Base-by-base conservation (phyloP, 2,113 vertebrate species). In the Astatotilapia flaviijosephi region DNA sequence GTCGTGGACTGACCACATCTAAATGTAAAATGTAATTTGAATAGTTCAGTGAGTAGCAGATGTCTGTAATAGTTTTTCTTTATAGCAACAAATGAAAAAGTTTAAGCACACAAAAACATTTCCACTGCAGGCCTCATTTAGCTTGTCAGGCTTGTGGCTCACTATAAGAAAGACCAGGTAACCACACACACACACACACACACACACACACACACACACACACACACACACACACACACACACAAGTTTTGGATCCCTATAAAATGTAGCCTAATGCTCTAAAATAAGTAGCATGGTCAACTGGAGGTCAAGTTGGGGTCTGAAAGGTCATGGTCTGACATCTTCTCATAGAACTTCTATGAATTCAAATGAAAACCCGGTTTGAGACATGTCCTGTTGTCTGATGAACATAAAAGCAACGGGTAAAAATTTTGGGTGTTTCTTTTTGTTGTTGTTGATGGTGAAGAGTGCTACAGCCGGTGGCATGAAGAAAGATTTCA, bases 1-100 rank as follows among this genome's bases (percentile, higher is more conserved):
- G 14, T 45, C 2, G 0, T 45, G 14, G 23, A 47, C 5, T 28
- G 68, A 75, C 68, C 68, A 47, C 68, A 0, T 28, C 70, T 75
- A 73, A 65, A 37, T 65, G 6, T 65, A 13, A 65, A 65, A 37
- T 65, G 11, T 37, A 45, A 9, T 75, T 75, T 28, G 68, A 47
- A 73, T 45, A 73, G 68, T 47, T 47, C 40, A 47, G 40, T 47
- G 40, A 47, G 40, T 28, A 47, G 23, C 14, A 19, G 14, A 75
- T 75, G 23, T 45, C 37, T 45, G 13, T 73, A 73, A 45, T 17
- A 26, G 21, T 15, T 70, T 26, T 9, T 70, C 5, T 17, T 73
- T 15, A 42, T 15, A 15, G 19, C 0, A 40, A 26, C 2, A 73
- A 73, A 73, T 17, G 9, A 5, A 17, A 73, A 47, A 3, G 5